phyloP scores from a whole-genome alignment of 2,797 vertebrate genomes.

The Euphonia xanthogaster region DNA sequence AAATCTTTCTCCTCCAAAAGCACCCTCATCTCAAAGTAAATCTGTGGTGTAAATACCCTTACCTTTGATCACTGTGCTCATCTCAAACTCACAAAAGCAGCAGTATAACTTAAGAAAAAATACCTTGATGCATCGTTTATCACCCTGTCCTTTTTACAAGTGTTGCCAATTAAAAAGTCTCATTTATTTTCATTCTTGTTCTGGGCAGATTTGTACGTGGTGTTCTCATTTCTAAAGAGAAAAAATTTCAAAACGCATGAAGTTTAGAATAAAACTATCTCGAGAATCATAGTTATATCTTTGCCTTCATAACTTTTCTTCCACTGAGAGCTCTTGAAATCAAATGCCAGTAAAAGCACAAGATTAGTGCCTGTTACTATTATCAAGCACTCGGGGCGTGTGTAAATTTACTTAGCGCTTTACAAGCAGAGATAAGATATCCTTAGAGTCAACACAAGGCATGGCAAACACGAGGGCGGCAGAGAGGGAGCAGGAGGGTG shows the following conservation, averaged over 20 bases:
- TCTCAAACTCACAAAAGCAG: not conserved
- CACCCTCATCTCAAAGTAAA: not conserved
- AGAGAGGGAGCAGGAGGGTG: not conserved
- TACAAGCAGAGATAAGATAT: not conserved
- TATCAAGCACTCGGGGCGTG: not conserved
- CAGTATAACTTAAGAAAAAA: not conserved
- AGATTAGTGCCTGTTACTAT: not conserved
- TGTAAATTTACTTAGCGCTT: slow-evolving; percentile 8
- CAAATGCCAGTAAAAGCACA: not conserved
- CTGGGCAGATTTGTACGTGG: not conserved
- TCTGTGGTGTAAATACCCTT: not conserved
- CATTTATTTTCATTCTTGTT: not conserved
- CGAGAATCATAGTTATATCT: not conserved
- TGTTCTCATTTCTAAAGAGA: not conserved
- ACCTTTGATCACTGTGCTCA: not conserved
- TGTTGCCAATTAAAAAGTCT: not conserved
- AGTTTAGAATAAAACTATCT: not conserved
- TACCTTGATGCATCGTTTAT: not conserved
- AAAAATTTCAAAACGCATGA: not conserved
- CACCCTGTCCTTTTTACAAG: not conserved
- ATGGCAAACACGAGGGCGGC: not conserved
- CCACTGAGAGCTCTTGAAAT: not conserved
- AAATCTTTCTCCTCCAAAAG: not conserved
- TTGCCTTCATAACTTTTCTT: not conserved
- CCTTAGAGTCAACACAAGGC: not conserved